These are phyloP conservation scores for Zingel zingel DNA, from an alignment of 2,113 vertebrate genomes.

Conservation along the genomic window DNA sequence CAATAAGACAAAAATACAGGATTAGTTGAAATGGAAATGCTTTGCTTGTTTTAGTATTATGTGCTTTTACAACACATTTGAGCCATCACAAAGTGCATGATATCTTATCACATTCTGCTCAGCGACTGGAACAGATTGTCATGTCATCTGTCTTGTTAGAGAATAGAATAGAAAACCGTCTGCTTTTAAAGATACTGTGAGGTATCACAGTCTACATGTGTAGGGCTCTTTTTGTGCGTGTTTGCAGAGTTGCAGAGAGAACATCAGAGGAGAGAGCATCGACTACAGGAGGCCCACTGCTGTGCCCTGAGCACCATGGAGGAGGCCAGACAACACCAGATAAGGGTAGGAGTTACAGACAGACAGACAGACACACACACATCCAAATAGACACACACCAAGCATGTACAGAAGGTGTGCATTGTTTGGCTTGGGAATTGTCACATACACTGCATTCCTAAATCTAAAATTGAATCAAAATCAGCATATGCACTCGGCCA, in stretches of 20 bases:
- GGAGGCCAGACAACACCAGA: slow-evolving; percentile 92
- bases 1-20: too few species aligned
- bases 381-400: background rate
- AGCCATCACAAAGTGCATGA: background rate
- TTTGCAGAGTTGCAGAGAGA: slow-evolving; percentile 90
- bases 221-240: background rate
- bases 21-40: too few species aligned
- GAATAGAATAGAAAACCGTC: background rate
- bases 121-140: background rate
- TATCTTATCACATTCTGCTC: background rate
- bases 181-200: background rate
- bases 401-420: background rate
- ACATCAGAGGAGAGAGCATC: slow-evolving; percentile 93
- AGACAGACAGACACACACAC: slow-evolving; percentile 13
- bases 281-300: slow-evolving; percentile 94
- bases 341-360: slow-evolving; percentile 83
- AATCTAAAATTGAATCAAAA: background rate
- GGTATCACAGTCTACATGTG: background rate
- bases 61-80: too few species aligned
- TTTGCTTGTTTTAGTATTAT: too few species aligned
- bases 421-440: background rate
- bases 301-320: slow-evolving; percentile 95
- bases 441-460: background rate
- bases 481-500: background rate
- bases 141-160: background rate